Evolutionary conservation across 1,140 invertebrate species (phyloP).

Genomic region (Drosophila kohkoa): DNA sequence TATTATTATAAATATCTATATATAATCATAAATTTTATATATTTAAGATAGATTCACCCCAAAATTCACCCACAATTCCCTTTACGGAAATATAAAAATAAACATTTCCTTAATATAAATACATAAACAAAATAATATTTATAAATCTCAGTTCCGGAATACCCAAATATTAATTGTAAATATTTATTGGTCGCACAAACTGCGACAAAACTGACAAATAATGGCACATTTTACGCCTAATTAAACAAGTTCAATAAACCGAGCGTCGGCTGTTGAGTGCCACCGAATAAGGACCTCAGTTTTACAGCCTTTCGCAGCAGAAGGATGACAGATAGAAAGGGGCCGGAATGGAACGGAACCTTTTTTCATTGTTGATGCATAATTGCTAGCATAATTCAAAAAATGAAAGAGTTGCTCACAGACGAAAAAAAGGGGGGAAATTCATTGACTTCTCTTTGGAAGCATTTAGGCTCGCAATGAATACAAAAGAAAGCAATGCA

Average conservation of each 20-base stretch:
- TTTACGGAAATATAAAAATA: too few species aligned
- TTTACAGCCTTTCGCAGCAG: constrained; percentile 4
- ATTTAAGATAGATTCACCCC: too few species aligned
- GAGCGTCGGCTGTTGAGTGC: constrained; percentile 42
- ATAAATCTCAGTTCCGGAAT: too few species aligned
- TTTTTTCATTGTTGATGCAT: constrained; percentile 70
- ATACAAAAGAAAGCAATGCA: constrained; percentile 63
- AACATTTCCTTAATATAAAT: too few species aligned
- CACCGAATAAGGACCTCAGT: not conserved
- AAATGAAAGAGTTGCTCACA: constrained; percentile 43
- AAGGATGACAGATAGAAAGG: constrained; percentile 4
- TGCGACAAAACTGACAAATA: constrained; percentile 62
- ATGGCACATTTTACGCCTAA: constrained; percentile 74
- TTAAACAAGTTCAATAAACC: constrained; percentile 81
- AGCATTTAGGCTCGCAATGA: constrained; percentile 65
- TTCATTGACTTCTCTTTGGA: constrained; percentile 77
- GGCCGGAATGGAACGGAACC: constrained; percentile 1
- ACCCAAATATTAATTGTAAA: not conserved
- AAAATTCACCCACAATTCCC: too few species aligned
- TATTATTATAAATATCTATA: too few species aligned
- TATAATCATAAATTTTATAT: too few species aligned
- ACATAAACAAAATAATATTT: too few species aligned
- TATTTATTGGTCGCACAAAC: not conserved
- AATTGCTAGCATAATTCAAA: constrained; percentile 83
- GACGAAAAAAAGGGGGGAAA: constrained; percentile 23